These are phyloP conservation scores for Tipula unca DNA, from an alignment of 2,888 invertebrate species.

Conservation along the genomic window DNA sequence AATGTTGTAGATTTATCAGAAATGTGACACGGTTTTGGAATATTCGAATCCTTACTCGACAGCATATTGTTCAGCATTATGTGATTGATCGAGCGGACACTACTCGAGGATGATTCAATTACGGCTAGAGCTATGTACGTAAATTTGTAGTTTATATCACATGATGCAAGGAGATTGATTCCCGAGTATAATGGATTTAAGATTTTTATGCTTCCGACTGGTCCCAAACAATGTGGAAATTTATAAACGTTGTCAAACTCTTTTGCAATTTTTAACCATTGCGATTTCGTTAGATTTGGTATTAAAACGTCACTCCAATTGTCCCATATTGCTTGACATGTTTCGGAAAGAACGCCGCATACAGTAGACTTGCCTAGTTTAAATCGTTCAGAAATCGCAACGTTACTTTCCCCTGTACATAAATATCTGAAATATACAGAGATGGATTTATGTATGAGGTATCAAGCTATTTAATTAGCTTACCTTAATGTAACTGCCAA, in stretches of 20 bases:
- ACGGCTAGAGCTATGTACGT: background rate
- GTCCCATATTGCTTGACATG: background rate
- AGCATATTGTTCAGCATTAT: background rate
- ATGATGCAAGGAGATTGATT: background rate
- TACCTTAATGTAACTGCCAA: background rate
- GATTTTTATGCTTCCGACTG: background rate
- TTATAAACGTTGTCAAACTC: background rate
- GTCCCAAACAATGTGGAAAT: constrained; percentile 8
- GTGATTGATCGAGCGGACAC: background rate
- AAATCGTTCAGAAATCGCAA: background rate
- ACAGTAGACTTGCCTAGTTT: background rate
- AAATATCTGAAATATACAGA: background rate
- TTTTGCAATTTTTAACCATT: constrained; percentile 10
- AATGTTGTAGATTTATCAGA: background rate
- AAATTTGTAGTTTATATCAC: background rate
- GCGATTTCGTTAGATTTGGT: background rate
- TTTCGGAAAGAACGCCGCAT: background rate
- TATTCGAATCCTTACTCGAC: background rate
- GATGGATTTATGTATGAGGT: no score
- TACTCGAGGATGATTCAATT: background rate
- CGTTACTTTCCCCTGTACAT: constrained; percentile 1
- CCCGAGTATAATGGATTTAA: background rate
- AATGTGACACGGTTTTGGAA: background rate
- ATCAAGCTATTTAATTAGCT: background rate
- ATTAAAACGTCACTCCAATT: background rate